Base-by-base conservation (phyloP, 2,113 vertebrate species). In the Eudyptes chrysolophus region DNA sequence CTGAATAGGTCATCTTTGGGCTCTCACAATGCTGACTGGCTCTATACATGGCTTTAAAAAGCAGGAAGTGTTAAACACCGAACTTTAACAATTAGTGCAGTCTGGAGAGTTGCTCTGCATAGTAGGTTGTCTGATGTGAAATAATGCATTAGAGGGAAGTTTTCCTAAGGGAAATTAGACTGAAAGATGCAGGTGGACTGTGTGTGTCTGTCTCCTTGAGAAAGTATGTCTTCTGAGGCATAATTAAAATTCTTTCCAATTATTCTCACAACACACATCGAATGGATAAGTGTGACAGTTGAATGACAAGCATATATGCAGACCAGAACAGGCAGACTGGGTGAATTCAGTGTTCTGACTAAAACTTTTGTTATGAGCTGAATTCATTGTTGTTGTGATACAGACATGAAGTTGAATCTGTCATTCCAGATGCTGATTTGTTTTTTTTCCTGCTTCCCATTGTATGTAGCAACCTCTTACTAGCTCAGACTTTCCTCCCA, bases 81-180 rank as follows among this genome's bases (percentile, higher is more conserved):
- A 52, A 76, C 64, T 84, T 82, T 57, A 97, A 84, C 90, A 95
- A 80, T 84, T 82, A 82, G 60, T 80, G 36, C 38, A 92, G 90
- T 60, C 72, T 40, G 36, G 93, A 26, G 83, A 95, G 69, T 40
- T 87, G 8, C 38, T 89, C 49, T 84, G 84, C 36, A 49, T 62
- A 13, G 75, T 60, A 60, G 88, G 44, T 89, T 97, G 96, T 94
- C 74, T 82, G 65, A 32, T 44, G 21, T 69, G 81, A 92, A 85
- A 54, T 95, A 87, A 55, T 24, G 30, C 49, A 38, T 87, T 71
- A 71, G 72, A 84, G 90, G 93, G 96, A 94, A 92, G 51, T 93
- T 96, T 97, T 98, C 97, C 97, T 97, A 65, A 92, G 95, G 96
- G 87, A 95, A 96, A 96, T 98, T 78, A 97, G 61, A 51, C 54